Conservation (phyloP, 2,888 invertebrate species). For the Acleris sparsana region DNA sequence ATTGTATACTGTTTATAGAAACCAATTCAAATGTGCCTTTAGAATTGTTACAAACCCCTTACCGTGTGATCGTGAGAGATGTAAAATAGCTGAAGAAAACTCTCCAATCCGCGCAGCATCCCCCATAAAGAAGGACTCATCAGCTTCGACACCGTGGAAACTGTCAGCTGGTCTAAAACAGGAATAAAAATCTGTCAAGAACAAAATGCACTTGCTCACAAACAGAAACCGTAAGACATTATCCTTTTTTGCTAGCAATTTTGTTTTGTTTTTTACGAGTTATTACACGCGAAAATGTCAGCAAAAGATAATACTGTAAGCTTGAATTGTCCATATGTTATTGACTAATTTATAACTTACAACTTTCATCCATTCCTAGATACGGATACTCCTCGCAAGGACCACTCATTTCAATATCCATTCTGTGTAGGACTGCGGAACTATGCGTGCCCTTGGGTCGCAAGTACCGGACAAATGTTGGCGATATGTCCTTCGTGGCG, state of each 20-base stretch:
- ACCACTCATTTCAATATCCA: conserved; percentile 42
- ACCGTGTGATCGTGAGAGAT: conserved; percentile 53
- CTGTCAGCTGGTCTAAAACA: conserved; percentile 60
- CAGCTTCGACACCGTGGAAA: conserved; percentile 47
- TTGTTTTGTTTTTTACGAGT: no score
- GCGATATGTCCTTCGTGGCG: neutral
- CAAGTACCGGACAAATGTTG: neutral
- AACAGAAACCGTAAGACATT: no score
- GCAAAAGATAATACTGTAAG: no score
- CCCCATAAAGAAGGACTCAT: conserved; percentile 89
- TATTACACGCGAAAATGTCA: no score
- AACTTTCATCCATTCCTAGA: conserved; percentile 36
- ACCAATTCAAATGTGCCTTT: no score
- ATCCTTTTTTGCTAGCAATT: no score
- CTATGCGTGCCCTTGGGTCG: neutral
- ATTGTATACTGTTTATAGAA: no score
- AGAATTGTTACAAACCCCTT: conserved; percentile 36
- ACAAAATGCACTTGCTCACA: no score
- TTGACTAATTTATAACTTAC: no score
- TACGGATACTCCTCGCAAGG: conserved; percentile 34
- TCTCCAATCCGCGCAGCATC: conserved; percentile 92
- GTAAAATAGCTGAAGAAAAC: conserved; percentile 90
- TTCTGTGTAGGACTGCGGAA: neutral
- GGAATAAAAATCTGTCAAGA: no score
- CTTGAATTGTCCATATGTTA: no score